A percentile compares a stretch with the other conserved stretches of the same genome.
Evolutionary conservation across 1,140 invertebrate species (phyloP).

Genomic region (Gonatopus flavifemur): DNA sequence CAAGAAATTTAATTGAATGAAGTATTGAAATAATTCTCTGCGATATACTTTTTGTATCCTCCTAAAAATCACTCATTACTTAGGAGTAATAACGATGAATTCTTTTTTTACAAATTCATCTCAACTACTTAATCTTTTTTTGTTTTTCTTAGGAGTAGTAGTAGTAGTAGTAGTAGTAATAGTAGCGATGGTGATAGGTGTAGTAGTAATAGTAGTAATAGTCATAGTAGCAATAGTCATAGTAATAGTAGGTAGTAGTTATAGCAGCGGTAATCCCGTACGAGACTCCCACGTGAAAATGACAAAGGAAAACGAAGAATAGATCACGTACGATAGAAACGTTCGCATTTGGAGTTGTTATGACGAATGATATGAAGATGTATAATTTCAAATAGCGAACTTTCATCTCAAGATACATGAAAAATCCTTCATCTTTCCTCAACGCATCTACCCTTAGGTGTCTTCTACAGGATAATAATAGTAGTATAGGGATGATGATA

Average conservation of each 20-base stretch:
- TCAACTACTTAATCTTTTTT: not conserved
- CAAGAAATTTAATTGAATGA: too few species aligned
- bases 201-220: conserved; percentile 24
- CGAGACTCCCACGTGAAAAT: conserved; percentile 3
- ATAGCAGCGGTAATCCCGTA: conserved; percentile 21
- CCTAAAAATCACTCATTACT: not conserved
- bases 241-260: conserved; percentile 5
- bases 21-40: too few species aligned
- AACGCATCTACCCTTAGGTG: too few species aligned
- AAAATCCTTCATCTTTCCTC: too few species aligned
- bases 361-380: too few species aligned
- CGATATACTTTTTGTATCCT: not conserved
- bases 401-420: too few species aligned
- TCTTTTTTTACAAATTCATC: too few species aligned
- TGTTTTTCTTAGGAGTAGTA: conserved; percentile 5
- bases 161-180: conserved; percentile 23
- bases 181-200: conserved; percentile 28
- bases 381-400: too few species aligned
- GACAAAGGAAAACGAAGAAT: not conserved
- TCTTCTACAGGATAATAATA: too few species aligned
- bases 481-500: not conserved
- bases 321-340: too few species aligned
- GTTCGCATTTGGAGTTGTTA: too few species aligned
- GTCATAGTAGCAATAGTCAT: conserved; percentile 18
- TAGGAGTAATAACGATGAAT: not conserved